Percentiles rank a stretch among this genome's conserved stretches.
Conservation (phyloP, 2,888 invertebrate genomes). For the Salticus scenicus region DNA sequence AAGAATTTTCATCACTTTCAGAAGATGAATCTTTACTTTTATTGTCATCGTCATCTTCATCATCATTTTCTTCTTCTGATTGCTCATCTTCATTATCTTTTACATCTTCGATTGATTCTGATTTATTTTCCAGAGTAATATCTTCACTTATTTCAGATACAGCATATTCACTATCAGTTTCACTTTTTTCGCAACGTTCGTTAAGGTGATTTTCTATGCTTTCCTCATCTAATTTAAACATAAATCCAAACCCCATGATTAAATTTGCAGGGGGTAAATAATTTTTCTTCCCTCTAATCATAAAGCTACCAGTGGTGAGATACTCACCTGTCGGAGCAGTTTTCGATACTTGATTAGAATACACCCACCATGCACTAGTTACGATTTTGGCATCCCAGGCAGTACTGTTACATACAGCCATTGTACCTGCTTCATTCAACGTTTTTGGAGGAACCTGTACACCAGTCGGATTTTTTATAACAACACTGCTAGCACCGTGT, state of each 20-base stretch:
- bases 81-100: constrained; percentile 66
- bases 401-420: constrained; percentile 96
- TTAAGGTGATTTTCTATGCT: constrained; percentile 81
- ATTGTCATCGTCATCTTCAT: neutral
- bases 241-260: constrained; percentile 92
- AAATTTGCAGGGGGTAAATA: constrained; percentile 94
- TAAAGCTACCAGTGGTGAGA: constrained; percentile 95
- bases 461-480: constrained; percentile 88
- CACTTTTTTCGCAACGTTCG: constrained; percentile 73
- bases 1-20: neutral
- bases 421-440: constrained; percentile 94
- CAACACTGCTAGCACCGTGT: constrained; percentile 91
- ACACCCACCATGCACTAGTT: constrained; percentile 97
- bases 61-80: constrained; percentile 34
- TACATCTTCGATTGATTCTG: neutral
- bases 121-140: neutral
- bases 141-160: constrained; percentile 77
- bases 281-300: constrained; percentile 98
- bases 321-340: constrained; percentile 99
- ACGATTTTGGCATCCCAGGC: constrained; percentile 99
- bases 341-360: constrained; percentile 95
- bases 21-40: too few species aligned
- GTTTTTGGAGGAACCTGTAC: constrained; percentile 92
- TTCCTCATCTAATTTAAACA: constrained; percentile 94
- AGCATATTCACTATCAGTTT: constrained; percentile 15